Percentiles rank a stretch among this genome's conserved stretches.
phyloP scores from a whole-genome alignment of 1,140 invertebrate species.

The Sycobia sp. region DNA sequence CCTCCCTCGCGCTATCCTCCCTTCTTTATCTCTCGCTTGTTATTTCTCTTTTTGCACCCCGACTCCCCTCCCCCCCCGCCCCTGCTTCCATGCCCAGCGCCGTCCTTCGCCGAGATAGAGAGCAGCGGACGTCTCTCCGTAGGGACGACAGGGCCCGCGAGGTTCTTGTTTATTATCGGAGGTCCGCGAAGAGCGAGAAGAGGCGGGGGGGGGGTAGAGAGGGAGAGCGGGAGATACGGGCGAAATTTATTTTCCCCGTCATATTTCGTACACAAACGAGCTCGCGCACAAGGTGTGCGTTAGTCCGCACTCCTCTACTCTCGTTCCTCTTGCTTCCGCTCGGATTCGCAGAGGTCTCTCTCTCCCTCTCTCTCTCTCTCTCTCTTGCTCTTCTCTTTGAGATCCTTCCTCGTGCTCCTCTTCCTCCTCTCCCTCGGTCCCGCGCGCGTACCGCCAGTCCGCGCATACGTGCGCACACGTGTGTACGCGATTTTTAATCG shows the following conservation, averaged over 20 bases:
- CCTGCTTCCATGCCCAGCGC: not conserved
- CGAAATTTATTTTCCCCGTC: slow-evolving; percentile 35
- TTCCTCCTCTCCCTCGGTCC: not conserved
- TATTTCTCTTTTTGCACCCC: not conserved
- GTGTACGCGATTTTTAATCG: slow-evolving; percentile 18
- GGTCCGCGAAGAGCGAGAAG: not conserved
- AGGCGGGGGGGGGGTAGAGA: no score
- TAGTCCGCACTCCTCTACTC: not conserved
- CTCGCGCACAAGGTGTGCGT: slow-evolving; percentile 1
- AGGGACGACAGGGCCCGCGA: not conserved
- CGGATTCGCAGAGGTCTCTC: not conserved
- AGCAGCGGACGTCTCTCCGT: not conserved
- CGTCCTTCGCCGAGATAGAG: not conserved
- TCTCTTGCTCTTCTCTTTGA: not conserved
- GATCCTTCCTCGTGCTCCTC: not conserved
- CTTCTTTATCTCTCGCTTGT: not conserved
- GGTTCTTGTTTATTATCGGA: slow-evolving; percentile 18
- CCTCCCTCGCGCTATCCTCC: no score
- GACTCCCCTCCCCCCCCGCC: no score
- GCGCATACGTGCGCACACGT: no score
- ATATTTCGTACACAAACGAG: slow-evolving; percentile 40
- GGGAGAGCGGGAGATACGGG: no score
- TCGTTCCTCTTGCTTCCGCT: not conserved
- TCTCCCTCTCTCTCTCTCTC: not conserved
- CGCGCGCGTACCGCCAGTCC: not conserved